These are phyloP conservation scores for Axea sp. DNA, from an alignment of 2,888 invertebrate species.

Conservation along the genomic window DNA sequence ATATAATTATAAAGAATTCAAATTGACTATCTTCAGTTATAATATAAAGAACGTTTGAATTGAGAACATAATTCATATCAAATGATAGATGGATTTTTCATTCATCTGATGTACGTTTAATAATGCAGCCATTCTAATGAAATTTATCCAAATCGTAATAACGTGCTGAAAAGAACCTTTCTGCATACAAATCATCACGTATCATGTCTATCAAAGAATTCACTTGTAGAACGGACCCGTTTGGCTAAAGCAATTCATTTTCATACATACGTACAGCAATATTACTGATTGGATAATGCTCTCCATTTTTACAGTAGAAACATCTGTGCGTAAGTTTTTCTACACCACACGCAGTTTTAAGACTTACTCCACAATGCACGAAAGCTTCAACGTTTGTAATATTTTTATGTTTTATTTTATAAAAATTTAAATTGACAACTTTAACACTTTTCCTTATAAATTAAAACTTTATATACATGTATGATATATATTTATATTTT, in stretches of 20 bases:
- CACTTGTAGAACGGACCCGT: background rate
- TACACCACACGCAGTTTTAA: background rate
- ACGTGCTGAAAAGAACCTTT: background rate
- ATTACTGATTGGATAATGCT: slow-evolving; percentile 10
- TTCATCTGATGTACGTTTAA: no score
- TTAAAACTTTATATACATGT: no score
- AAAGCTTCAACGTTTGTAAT: background rate
- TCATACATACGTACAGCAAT: no score
- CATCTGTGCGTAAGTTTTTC: background rate
- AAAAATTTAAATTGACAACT: no score
- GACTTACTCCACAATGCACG: background rate
- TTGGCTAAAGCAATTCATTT: slow-evolving; percentile 10
- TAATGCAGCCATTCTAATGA: no score
- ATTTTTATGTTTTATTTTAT: no score
- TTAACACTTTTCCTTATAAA: no score
- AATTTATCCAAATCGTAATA: background rate
- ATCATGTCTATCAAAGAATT: slow-evolving; percentile 1
- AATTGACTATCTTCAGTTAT: no score
- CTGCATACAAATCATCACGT: background rate
- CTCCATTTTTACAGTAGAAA: slow-evolving; percentile 16
- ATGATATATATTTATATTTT: no score
- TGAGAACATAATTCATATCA: no score
- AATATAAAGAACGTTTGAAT: no score
- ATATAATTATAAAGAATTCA: background rate
- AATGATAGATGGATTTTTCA: no score